phyloP scores from a whole-genome alignment of 1,140 invertebrate genomes.

The Neelides sp. region DNA sequence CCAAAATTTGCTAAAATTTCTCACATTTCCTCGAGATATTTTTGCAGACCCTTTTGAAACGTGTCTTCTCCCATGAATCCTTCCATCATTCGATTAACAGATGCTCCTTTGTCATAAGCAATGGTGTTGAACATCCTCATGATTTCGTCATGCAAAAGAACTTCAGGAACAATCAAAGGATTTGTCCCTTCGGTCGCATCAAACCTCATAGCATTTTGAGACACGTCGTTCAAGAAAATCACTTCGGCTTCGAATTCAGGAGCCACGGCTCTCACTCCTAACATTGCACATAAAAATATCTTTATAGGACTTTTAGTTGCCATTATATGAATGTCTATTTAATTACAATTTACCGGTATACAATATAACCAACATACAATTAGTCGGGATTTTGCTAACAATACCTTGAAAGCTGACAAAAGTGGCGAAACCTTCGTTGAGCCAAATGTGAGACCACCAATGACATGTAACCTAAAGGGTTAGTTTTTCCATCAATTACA shows the following conservation, averaged over 20 bases:
- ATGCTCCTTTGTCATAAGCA: constrained; percentile 38
- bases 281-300: too few species aligned
- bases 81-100: constrained; percentile 62
- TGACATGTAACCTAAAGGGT: constrained; percentile 36
- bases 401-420: constrained; percentile 37
- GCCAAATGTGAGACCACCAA: constrained; percentile 42
- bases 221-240: constrained; percentile 2
- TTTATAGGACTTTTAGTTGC: too few species aligned
- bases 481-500: too few species aligned
- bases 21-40: constrained; percentile 43
- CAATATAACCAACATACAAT: too few species aligned
- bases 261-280: too few species aligned
- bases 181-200: constrained; percentile 5
- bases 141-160: background rate
- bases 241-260: constrained; percentile 16
- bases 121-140: constrained; percentile 6
- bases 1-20: too few species aligned
- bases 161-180: constrained; percentile 3
- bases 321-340: too few species aligned
- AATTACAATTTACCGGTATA: too few species aligned
- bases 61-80: constrained; percentile 50
- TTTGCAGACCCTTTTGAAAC: constrained; percentile 47
- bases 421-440: constrained; percentile 45
- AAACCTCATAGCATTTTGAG: constrained; percentile 10
- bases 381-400: too few species aligned